These are phyloP conservation scores for Limanda limanda DNA, from an alignment of 2,113 vertebrate genomes.

Conservation along the genomic window DNA sequence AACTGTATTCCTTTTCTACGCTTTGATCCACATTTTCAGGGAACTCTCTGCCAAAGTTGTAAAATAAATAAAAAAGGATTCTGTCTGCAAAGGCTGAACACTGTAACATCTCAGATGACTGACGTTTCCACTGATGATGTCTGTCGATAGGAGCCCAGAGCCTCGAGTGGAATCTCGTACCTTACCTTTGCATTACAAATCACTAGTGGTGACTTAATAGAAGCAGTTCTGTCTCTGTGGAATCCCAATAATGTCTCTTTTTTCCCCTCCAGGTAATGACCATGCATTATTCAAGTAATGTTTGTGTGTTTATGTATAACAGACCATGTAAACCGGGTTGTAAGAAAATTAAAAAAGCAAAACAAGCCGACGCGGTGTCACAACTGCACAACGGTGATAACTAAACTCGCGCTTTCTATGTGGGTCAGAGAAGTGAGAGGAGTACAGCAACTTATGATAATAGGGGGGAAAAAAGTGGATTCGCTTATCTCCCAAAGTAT, in stretches of 20 bases:
- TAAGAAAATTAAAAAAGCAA: slow-evolving; percentile 26
- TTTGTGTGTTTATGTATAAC: slow-evolving; percentile 20
- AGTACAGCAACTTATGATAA: slow-evolving; percentile 25
- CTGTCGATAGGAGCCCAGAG: slow-evolving; percentile 58
- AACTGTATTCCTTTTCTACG: neutral
- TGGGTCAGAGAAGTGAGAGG: slow-evolving; percentile 39
- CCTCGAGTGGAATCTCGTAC: slow-evolving; percentile 61
- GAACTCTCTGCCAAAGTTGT: slow-evolving; percentile 45
- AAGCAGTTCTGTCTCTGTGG: slow-evolving; percentile 40
- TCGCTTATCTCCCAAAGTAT: slow-evolving; percentile 49
- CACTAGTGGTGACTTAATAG: slow-evolving; percentile 51
- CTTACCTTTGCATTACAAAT: slow-evolving; percentile 67
- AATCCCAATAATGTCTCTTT: slow-evolving; percentile 51
- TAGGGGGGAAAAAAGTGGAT: neutral
- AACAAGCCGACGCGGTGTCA: slow-evolving; percentile 25
- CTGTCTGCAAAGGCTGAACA: slow-evolving; percentile 43
- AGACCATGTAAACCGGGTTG: slow-evolving; percentile 35
- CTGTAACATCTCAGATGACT: slow-evolving; percentile 53
- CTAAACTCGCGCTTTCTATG: slow-evolving; percentile 22
- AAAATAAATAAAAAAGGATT: slow-evolving; percentile 32
- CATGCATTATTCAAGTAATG: slow-evolving; percentile 53
- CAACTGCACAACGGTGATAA: slow-evolving; percentile 15
- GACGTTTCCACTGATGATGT: slow-evolving; percentile 48
- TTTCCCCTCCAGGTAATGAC: slow-evolving; percentile 59
- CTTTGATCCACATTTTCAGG: slow-evolving; percentile 42